Evolutionary conservation across 2,797 vertebrate genomes (phyloP).

Genomic region (Acanthornis magna): DNA sequence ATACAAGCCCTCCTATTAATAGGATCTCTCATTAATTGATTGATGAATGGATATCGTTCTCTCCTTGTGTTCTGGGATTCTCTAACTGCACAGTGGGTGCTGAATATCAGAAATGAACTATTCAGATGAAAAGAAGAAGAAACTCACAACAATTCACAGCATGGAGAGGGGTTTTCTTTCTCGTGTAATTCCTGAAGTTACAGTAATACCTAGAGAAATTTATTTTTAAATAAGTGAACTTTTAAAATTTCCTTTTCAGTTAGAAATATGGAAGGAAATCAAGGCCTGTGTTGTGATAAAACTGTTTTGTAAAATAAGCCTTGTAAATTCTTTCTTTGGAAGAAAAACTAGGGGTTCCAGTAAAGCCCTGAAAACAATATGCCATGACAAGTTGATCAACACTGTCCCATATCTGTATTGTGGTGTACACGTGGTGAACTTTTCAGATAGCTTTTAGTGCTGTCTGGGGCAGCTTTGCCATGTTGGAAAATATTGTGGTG

Average conservation of each 20-base stretch:
- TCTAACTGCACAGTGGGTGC: conserved; percentile 38
- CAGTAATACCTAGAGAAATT: neutral
- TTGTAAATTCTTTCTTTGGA: neutral
- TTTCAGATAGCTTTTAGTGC: neutral
- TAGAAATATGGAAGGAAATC: neutral
- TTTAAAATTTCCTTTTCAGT: neutral
- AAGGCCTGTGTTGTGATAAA: neutral
- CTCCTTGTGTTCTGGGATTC: conserved; percentile 46
- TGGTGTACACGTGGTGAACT: neutral
- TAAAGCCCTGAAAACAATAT: neutral
- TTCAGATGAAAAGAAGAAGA: conserved; percentile 20
- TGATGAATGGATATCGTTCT: conserved; percentile 43
- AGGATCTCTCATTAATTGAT: conserved; percentile 44
- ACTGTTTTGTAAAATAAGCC: neutral
- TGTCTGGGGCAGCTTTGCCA: neutral
- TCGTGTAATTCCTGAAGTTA: neutral
- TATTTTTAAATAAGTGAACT: neutral
- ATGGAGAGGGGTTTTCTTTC: neutral
- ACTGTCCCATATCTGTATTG: neutral
- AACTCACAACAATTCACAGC: neutral
- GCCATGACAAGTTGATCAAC: too few relatives aligned
- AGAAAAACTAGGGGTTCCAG: neutral
- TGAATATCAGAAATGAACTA: conserved; percentile 36
- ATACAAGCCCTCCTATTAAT: neutral
- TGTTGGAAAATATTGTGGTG: rapidly evolving